phyloP scores from a whole-genome alignment of 2,888 invertebrate genomes.

The Pristionchus mayeri region DNA sequence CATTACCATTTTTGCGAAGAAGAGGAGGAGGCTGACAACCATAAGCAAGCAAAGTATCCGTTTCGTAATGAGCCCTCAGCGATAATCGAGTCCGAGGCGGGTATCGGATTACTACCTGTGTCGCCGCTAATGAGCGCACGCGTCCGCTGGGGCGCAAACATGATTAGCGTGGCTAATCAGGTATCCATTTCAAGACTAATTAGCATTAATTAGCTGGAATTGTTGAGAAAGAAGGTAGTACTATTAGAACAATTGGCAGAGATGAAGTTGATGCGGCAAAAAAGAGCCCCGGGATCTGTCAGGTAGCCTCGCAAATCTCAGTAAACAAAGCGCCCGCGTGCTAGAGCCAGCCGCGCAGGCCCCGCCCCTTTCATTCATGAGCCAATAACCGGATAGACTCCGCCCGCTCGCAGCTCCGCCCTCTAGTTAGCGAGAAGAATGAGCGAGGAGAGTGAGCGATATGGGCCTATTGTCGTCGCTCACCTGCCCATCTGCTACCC shows the following conservation, averaged over 20 bases:
- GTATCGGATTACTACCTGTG: slow-evolving; percentile 21
- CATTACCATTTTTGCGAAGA: slow-evolving; percentile 31
- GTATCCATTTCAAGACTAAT: slow-evolving; percentile 7
- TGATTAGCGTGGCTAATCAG: not conserved
- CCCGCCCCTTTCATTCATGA: not conserved
- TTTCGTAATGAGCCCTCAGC: slow-evolving; percentile 11
- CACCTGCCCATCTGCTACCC: not conserved
- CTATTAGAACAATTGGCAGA: too few species aligned
- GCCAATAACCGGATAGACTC: not conserved
- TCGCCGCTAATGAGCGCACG: not conserved
- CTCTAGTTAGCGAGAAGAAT: not conserved
- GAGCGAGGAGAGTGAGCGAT: not conserved
- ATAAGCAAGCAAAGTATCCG: not conserved
- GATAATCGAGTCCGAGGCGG: slow-evolving; percentile 18
- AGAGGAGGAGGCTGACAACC: not conserved
- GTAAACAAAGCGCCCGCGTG: too few species aligned
- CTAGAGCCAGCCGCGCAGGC: not conserved
- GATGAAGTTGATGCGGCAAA: not conserved
- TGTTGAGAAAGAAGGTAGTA: too few species aligned
- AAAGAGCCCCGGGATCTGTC: not conserved
- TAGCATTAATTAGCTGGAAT: too few species aligned
- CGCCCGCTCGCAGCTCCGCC: not conserved
- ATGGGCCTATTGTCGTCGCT: not conserved
- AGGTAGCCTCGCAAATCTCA: not conserved
- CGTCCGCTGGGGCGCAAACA: not conserved